Conservation (phyloP, 2,113 vertebrate genomes). For the Sclerurus mexicanus region DNA sequence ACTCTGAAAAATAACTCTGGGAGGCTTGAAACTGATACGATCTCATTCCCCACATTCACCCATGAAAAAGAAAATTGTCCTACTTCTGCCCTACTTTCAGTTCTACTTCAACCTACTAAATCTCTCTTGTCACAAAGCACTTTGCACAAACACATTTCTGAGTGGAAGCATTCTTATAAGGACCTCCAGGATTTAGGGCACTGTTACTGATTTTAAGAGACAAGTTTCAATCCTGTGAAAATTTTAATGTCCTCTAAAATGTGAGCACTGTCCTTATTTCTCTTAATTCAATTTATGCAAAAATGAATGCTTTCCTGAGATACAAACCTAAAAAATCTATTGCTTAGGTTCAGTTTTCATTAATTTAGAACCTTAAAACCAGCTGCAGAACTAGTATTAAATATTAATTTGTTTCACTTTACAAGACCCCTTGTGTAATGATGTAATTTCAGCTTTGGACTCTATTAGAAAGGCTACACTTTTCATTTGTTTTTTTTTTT, state of each 20-base stretch:
- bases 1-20: neutral
- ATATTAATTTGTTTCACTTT: neutral
- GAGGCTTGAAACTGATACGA: neutral
- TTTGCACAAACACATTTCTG: neutral
- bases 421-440: neutral
- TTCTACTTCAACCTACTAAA: neutral
- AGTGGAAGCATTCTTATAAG: neutral
- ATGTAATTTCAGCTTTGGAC: neutral
- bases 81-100: neutral
- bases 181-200: neutral
- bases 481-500: neutral
- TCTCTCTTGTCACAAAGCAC: neutral
- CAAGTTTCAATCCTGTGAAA: neutral
- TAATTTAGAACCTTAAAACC: neutral
- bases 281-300: neutral
- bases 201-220: neutral
- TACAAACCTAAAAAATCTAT: neutral
- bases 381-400: neutral
- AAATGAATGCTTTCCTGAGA: neutral
- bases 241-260: neutral
- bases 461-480: neutral
- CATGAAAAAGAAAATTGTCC: neutral
- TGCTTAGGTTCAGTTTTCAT: neutral
- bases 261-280: neutral
- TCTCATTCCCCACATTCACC: neutral